Evolutionary conservation across 2,797 vertebrate genomes (phyloP), one percentile per base, ranked within the genome.

Genomic region (Choloepus didactylus): DNA sequence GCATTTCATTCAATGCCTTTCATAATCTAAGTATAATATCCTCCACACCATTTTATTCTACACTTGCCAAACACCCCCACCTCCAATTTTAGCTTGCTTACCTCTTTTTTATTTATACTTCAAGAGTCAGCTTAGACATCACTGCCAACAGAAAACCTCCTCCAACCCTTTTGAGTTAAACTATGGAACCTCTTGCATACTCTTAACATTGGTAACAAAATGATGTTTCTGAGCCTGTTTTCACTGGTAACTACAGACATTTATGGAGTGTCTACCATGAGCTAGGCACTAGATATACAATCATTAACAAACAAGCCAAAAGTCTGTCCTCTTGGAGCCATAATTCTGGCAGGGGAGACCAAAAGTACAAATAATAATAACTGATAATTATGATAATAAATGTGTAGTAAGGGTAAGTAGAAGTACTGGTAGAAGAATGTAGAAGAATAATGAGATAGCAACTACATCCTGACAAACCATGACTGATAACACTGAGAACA

Each of bases 221-320:
- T 73, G 23, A 27, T 85, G n/a, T 91, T 96, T 70, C 49, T 88
- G 73, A 54, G 59, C 5, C 31, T 91, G 56, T 49, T 88, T 84
- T 80, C 69, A 54, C 66, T 60, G 59, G 41, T 67, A 35, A 66
- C 66, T 66, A 56, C 3, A 76, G 62, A 64, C 59, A 86, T 49
- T 93, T 91, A 87, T 0, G 72, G 54, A 87, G 35, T 70, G 38
- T 41, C 64, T 76, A 77, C 76, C 77, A 64, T 51, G 5, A 93
- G 35, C 29, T n/a, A 88, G 67, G 76, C 38, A 81, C 54, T 38
- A 91, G 46, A 49, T 4, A 89, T 72, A 64, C 11, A 95, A 29
- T 6, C 76, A 38, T 92, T 29, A 86, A 92, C 16, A 92, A 67
- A 27, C 94, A 3, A 85, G 54, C 80, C 41, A 59, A 87, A 75